phyloP scores from a whole-genome alignment of 2,113 vertebrate species.

The Rutilus rutilus region DNA sequence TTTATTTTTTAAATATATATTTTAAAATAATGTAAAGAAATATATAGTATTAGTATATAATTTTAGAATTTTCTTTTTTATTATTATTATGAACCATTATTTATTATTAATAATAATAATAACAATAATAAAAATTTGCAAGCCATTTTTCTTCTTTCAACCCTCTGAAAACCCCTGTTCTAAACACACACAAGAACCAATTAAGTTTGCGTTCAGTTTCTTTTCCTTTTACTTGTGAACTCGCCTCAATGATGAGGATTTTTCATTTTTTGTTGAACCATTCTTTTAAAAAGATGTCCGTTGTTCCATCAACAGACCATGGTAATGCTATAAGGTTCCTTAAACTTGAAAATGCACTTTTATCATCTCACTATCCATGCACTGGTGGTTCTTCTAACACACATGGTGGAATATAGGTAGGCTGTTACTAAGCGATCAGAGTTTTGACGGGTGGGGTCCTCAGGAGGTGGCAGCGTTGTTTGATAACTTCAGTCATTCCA shows the following conservation, averaged over 20 bases:
- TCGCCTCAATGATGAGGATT: neutral
- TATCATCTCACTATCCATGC: neutral
- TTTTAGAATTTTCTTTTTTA: too few species aligned
- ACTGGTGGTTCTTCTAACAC: neutral
- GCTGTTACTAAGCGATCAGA: constrained; percentile 48
- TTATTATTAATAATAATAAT: too few species aligned
- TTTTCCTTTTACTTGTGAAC: neutral
- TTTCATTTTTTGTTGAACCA: too few species aligned
- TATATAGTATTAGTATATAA: too few species aligned
- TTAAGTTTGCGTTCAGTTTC: neutral
- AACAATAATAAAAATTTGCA: too few species aligned
- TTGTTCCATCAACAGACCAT: neutral
- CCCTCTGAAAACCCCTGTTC: too few species aligned
- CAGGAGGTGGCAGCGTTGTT: constrained; percentile 48
- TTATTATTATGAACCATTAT: too few species aligned
- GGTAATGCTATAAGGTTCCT: neutral
- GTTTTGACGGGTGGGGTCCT: constrained; percentile 57
- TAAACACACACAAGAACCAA: neutral
- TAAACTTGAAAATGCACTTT: neutral
- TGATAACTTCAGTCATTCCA: constrained; percentile 62
- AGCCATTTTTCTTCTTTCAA: too few species aligned
- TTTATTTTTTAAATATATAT: too few species aligned
- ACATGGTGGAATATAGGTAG: neutral
- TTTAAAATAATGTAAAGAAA: too few species aligned
- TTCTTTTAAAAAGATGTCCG: neutral